Evolutionary conservation across 1,140 invertebrate species (phyloP).

Genomic region (Aporrectodea caliginosa): DNA sequence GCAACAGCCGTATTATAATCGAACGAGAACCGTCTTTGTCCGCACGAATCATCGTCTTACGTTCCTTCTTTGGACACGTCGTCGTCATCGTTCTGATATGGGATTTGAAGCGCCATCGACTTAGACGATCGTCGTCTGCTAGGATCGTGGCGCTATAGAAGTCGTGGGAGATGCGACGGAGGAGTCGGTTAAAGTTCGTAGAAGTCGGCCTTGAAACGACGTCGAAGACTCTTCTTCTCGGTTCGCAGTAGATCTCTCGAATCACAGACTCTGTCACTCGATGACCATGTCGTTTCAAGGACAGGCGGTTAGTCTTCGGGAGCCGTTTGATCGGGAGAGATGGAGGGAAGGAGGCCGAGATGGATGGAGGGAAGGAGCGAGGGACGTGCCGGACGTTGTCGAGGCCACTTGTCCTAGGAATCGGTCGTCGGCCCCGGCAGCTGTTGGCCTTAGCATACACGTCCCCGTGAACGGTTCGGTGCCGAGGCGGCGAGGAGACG

Average conservation of each 20-base stretch:
- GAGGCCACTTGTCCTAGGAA: not conserved
- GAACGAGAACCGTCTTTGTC: too few species aligned
- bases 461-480: too few species aligned
- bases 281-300: not conserved
- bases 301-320: not conserved
- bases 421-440: not conserved
- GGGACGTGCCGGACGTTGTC: not conserved
- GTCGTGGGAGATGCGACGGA: not conserved
- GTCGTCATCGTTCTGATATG: too few species aligned
- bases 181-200: not conserved
- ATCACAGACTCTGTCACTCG: not conserved
- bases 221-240: not conserved
- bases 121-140: too few species aligned
- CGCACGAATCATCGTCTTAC: too few species aligned
- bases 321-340: not conserved
- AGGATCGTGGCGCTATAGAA: too few species aligned
- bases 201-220: not conserved
- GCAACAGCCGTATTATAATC: too few species aligned
- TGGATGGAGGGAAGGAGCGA: not conserved
- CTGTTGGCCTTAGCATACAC: not conserved
- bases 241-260: not conserved
- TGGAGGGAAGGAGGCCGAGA: not conserved
- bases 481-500: not conserved
- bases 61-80: too few species aligned
- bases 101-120: too few species aligned